Conservation (phyloP, 1,140 invertebrate genomes). For the Ostrea edulis region DNA sequence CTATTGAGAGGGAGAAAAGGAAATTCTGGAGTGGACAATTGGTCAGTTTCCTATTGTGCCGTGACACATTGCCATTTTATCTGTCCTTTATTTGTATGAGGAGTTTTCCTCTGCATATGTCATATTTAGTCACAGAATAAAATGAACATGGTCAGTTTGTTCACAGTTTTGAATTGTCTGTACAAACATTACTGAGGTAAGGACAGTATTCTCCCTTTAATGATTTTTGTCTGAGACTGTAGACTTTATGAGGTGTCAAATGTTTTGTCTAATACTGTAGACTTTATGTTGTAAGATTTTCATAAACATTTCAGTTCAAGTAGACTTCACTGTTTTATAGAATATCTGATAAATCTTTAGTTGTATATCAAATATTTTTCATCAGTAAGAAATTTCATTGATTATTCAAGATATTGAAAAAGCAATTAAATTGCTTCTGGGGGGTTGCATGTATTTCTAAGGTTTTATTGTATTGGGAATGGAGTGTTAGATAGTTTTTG, state of each 20-base stretch:
- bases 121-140: neutral
- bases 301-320: constrained; percentile 2
- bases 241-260: neutral
- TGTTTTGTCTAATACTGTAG: neutral
- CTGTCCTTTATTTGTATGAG: neutral
- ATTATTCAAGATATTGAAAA: neutral
- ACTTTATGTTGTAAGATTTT: neutral
- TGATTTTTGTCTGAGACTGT: neutral
- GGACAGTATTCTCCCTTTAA: neutral
- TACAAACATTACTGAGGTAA: constrained; percentile 4
- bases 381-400: neutral
- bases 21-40: constrained; percentile 2
- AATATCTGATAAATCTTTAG: neutral
- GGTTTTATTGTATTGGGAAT: too few relatives aligned
- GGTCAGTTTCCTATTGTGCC: constrained; percentile 1
- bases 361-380: neutral
- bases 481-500: too few relatives aligned
- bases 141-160: neutral
- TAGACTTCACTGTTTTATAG: neutral
- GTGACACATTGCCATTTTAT: neutral
- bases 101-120: constrained; percentile 22
- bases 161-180: neutral
- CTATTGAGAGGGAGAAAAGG: constrained; percentile 14
- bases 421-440: neutral
- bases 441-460: neutral